These are phyloP conservation scores for Siderastrea radians DNA, from an alignment of 92 coral and sea anemone genomes.

Conservation along the genomic window DNA sequence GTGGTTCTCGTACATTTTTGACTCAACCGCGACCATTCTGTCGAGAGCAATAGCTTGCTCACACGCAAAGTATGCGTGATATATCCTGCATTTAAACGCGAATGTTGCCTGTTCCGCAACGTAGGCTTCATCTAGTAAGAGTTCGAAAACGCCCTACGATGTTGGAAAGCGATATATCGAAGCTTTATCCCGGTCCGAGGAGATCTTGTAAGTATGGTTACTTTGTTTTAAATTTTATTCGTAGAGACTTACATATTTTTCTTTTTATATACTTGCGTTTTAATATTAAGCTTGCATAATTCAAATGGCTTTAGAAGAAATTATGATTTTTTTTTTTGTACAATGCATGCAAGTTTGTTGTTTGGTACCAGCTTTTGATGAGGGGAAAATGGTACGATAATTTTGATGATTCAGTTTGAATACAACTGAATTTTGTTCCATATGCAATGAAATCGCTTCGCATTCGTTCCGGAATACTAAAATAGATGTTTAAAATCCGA, in stretches of 20 bases:
- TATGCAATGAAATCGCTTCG: not conserved
- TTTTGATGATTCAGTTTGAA: not conserved
- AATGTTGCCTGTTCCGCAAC: constrained; percentile 42
- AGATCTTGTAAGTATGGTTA: constrained; percentile 55
- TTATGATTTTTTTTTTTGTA: not conserved
- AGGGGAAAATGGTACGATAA: not conserved
- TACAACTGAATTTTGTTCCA: not conserved
- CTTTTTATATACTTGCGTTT: not conserved
- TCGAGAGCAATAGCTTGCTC: not conserved
- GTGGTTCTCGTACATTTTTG: constrained; percentile 17
- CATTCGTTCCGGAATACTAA: not conserved
- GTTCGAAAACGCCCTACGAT: constrained; percentile 49
- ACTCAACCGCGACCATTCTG: constrained; percentile 40
- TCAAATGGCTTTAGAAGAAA: constrained; percentile 10
- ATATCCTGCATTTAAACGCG: constrained; percentile 17
- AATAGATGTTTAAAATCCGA: not conserved
- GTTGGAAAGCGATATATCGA: constrained; percentile 73
- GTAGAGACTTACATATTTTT: not conserved
- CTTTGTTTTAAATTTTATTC: not conserved
- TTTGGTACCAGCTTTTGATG: constrained; percentile 2
- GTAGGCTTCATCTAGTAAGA: constrained; percentile 17
- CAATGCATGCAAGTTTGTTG: not conserved
- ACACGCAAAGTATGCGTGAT: constrained; percentile 4
- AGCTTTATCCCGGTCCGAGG: constrained; percentile 51
- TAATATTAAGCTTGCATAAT: not conserved